phyloP scores from a whole-genome alignment of 2,797 vertebrate genomes.

The Thamnophis elegans region DNA sequence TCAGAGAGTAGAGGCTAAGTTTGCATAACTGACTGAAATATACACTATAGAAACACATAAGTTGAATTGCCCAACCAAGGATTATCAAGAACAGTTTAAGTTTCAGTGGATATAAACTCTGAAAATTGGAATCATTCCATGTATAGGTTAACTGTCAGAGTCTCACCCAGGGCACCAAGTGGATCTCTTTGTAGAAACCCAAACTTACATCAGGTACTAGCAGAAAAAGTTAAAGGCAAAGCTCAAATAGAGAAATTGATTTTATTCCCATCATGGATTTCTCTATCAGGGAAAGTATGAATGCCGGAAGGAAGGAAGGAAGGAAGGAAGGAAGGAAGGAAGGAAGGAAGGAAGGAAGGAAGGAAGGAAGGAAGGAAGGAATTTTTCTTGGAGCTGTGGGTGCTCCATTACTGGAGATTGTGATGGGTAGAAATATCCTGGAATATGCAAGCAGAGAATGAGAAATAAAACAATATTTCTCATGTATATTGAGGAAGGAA shows the following conservation, averaged over 20 bases:
- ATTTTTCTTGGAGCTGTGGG: too few relatives aligned
- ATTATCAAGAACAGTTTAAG: not conserved
- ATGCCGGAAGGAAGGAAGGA: not conserved
- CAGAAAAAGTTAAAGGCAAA: not conserved
- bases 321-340: too few relatives aligned
- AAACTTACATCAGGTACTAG: not conserved
- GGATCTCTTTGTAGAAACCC: not conserved
- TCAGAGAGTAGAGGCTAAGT: not conserved
- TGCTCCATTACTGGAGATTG: conserved; percentile 71
- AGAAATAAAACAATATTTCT: too few relatives aligned
- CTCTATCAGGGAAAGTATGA: too few relatives aligned
- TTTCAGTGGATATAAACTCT: not conserved
- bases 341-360: too few relatives aligned
- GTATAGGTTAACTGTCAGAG: not conserved
- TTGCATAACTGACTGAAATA: not conserved
- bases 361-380: too few relatives aligned
- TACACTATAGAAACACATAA: not conserved
- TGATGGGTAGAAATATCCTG: conserved; percentile 76
- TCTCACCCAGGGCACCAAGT: not conserved
- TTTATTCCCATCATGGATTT: too few relatives aligned
- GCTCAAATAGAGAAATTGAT: not conserved
- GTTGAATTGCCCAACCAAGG: not conserved
- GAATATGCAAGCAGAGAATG: too few relatives aligned
- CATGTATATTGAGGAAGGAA: too few relatives aligned
- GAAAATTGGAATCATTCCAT: not conserved